A percentile compares a stretch with the other conserved stretches of the same genome.
Evolutionary conservation across 2,113 vertebrate genomes (phyloP).

Genomic region (Oreochromis tanganicae): DNA sequence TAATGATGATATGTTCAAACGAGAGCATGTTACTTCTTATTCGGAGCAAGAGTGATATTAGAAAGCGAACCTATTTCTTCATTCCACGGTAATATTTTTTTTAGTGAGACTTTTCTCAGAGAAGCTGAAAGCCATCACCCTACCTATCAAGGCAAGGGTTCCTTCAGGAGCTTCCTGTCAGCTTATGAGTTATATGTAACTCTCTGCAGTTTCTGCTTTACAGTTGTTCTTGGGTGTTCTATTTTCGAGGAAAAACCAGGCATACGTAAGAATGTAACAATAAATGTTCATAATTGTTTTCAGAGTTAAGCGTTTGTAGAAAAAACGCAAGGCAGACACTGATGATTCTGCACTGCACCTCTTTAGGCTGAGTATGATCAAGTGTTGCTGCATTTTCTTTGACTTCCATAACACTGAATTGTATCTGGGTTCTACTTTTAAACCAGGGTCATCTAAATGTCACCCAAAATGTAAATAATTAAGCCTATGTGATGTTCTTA

Average conservation of each 20-base stretch:
- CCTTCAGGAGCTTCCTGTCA: constrained; percentile 4
- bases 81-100: background rate
- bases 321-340: background rate
- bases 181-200: background rate
- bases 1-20: background rate
- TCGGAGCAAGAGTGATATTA: background rate
- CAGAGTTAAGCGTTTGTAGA: background rate
- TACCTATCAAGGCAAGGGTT: constrained; percentile 9
- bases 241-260: background rate
- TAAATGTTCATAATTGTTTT: background rate
- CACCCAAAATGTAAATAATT: background rate
- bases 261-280: background rate
- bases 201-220: background rate
- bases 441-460: background rate
- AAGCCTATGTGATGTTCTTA: background rate
- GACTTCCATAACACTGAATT: background rate
- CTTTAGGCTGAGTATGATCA: background rate
- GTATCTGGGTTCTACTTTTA: background rate
- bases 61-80: background rate
- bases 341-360: background rate
- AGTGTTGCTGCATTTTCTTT: background rate
- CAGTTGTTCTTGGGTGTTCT: background rate
- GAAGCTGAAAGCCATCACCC: constrained; percentile 17
- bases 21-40: background rate
- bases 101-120: background rate